These are phyloP conservation scores for Acestrorhynchus altus DNA, from an alignment of 2,797 vertebrate species.

Conservation along the genomic window DNA sequence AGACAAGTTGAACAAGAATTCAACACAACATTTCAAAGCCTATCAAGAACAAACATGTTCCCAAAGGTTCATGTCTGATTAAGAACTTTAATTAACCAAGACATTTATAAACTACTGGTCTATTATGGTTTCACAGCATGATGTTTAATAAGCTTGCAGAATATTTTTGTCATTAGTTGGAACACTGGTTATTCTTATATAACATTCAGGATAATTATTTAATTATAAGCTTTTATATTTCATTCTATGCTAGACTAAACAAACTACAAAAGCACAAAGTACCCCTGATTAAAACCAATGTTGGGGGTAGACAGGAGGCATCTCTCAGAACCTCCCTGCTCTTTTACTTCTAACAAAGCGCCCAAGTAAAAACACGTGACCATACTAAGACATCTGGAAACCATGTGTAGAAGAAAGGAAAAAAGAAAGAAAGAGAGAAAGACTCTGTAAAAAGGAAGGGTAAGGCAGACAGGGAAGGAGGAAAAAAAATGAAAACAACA, in stretches of 20 bases:
- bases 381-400: constrained; percentile 41
- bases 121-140: neutral
- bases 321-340: constrained; percentile 2
- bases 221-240: neutral
- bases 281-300: neutral
- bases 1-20: neutral
- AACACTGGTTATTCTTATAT: neutral
- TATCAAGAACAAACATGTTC: neutral
- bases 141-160: neutral
- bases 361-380: constrained; percentile 34
- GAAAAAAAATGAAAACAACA: constrained; percentile 41
- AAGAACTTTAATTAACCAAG: too few relatives aligned
- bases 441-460: constrained; percentile 24
- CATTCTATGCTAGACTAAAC: neutral
- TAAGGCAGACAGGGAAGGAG: neutral
- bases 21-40: neutral
- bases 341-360: constrained; percentile 28
- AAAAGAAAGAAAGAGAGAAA: constrained; percentile 8
- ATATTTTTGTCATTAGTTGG: neutral
- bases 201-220: neutral
- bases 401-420: constrained; percentile 19
- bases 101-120: neutral
- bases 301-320: neutral
- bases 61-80: neutral
- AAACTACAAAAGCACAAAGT: constrained; percentile 17